Conservation (phyloP, 2,113 vertebrate species). For the Rhea americana region DNA sequence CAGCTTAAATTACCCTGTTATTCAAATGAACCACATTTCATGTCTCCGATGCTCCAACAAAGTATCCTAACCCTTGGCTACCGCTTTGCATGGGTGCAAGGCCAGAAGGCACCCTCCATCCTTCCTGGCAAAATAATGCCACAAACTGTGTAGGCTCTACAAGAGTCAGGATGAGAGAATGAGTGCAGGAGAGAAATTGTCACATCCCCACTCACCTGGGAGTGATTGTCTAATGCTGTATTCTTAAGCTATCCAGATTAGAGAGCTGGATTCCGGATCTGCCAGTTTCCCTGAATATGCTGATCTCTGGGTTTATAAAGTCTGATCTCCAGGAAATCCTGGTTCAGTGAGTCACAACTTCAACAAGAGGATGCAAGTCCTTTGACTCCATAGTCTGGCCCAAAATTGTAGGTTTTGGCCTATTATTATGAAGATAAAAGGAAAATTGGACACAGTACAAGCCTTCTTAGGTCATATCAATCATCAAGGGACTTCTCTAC, state of each 20-base stretch:
- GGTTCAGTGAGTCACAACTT: neutral
- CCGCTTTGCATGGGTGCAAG: no score
- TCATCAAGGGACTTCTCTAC: neutral
- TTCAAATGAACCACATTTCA: no score
- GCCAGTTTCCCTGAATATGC: neutral
- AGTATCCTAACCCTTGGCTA: neutral
- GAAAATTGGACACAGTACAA: neutral
- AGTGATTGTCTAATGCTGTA: neutral
- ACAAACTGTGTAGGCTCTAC: neutral
- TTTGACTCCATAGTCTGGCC: neutral
- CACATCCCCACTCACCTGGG: neutral
- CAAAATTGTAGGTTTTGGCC: fast-evolving
- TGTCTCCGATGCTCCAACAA: neutral
- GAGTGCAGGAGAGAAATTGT: fast-evolving
- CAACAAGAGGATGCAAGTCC: neutral
- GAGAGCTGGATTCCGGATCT: neutral
- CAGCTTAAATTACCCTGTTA: no score
- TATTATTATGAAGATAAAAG: neutral
- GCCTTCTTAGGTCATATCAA: neutral
- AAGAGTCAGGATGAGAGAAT: neutral
- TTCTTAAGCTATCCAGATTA: neutral
- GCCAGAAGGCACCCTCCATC: neutral
- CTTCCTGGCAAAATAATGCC: neutral
- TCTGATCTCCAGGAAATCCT: no score
- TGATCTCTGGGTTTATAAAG: fast-evolving